A percentile compares a stretch with the other conserved stretches of the same genome.
Conservation (phyloP, 2,888 invertebrate genomes). For the Rhamnusium bicolor region DNA sequence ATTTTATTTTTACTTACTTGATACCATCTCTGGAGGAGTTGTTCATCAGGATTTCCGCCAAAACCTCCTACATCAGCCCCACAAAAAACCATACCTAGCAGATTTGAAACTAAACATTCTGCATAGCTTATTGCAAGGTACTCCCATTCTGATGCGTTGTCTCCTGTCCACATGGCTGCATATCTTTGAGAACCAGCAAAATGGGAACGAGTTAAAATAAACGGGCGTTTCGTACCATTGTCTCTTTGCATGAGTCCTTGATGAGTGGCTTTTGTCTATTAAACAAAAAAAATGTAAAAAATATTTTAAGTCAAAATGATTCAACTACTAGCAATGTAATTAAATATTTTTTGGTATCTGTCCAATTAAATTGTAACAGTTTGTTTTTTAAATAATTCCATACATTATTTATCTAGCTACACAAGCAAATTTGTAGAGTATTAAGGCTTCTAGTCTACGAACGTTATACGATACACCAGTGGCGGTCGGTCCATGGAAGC, state of each 20-base stretch:
- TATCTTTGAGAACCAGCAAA: conserved; percentile 95
- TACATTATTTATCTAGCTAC: no score
- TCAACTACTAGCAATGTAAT: no score
- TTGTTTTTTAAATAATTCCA: no score
- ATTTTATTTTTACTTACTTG: conserved; percentile 73
- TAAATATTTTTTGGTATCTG: no score
- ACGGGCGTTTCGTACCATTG: conserved; percentile 81
- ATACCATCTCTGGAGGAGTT: conserved; percentile 83
- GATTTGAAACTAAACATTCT: conserved; percentile 84
- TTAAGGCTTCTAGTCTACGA: no score
- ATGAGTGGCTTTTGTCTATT: conserved; percentile 77
- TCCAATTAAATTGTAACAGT: no score
- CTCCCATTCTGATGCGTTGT: conserved; percentile 94
- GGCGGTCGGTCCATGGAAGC: no score
- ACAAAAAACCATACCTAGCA: conserved; percentile 90
- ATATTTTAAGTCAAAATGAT: no score
- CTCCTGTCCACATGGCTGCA: conserved; percentile 97
- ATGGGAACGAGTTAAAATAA: conserved; percentile 89
- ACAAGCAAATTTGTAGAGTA: no score
- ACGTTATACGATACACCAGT: no score
- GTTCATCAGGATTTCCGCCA: conserved; percentile 91
- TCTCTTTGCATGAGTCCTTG: conserved; percentile 75
- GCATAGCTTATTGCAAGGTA: conserved; percentile 88
- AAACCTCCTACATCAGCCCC: conserved; percentile 99
- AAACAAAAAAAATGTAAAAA: conserved; percentile 8